Evolutionary conservation across 2,113 vertebrate species (phyloP).

Genomic region (Saguinus imperator): DNA sequence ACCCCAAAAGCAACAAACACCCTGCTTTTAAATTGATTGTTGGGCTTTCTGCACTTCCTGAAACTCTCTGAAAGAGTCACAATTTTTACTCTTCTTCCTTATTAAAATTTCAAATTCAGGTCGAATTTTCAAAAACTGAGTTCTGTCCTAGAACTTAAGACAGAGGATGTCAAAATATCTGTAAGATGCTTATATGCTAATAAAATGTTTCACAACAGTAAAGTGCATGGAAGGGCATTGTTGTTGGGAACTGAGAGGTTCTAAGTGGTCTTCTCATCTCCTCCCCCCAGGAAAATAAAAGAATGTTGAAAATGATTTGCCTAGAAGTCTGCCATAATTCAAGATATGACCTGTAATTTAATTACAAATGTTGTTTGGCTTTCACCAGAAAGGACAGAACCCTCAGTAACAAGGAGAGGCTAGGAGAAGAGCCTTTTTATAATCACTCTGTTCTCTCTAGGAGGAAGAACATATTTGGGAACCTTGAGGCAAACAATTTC

Average conservation of each 20-base stretch:
- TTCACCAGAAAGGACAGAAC: background rate
- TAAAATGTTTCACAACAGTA: background rate
- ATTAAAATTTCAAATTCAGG: background rate
- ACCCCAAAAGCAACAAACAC: background rate
- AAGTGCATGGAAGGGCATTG: background rate
- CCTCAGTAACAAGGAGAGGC: background rate
- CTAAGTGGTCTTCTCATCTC: background rate
- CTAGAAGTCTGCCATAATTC: background rate
- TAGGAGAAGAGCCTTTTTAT: background rate
- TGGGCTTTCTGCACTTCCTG: background rate
- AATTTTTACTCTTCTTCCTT: background rate
- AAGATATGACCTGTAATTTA: background rate
- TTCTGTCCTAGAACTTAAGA: background rate
- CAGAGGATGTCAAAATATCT: background rate
- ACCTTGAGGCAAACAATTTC: background rate
- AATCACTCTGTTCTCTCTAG: background rate
- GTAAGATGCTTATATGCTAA: background rate
- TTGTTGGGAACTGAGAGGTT: background rate
- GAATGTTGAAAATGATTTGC: background rate
- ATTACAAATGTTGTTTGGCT: slow-evolving; percentile 7
- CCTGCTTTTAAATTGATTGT: background rate
- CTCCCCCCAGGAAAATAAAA: background rate
- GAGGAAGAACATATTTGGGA: background rate
- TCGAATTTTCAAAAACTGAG: background rate
- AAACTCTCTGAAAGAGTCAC: background rate